Evolutionary conservation across 2,113 vertebrate genomes (phyloP), one percentile per base, ranked within the genome.

Genomic region (Electrona antarctica): DNA sequence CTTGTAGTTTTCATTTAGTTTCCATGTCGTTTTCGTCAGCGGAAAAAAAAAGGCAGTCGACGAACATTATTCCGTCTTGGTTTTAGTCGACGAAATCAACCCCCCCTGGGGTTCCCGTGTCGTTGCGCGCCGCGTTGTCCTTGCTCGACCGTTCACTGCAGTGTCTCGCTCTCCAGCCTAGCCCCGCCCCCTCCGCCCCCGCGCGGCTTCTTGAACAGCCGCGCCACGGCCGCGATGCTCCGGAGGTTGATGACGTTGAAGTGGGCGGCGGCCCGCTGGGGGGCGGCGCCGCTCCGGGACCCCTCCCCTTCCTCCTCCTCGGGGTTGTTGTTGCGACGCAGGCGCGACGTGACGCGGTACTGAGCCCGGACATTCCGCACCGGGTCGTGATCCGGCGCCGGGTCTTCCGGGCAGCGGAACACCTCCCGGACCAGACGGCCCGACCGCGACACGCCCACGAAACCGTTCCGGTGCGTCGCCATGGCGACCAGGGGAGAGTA

Each of bases 401-500:
- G 15, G 0, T 63, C 60, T 0, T 84, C 69, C 0, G 93, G 93
- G 67, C 92, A 92, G 47, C 28, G 89, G 68, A 96, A 95, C 4
- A 59, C 73, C 75, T 95, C 90, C 0, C 48, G 70, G 58, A 95
- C 87, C 52, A 90, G 62, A 3, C 78, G 84, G 4, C 93, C 94
- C 0, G 82, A 84, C 78, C 84, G 85, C 0, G 90, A 89, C 56
- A 93, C 15, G 0, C 92, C 94, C 21, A 92, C 79, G 3, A 95
- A 94, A 28, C 95, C 90, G 0, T 90, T 90, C 63, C 88, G 76
- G 6, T 82, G 90, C 3, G 94, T 84, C 33, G 90, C 41, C 45
- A 92, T 93, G 47, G 80, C 87, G 60, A 87, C 87, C 0, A 94
- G 85, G 0, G 92, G 61, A 0, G 93, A 83, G 21, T 95, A 87